Evolutionary conservation across 2,797 vertebrate genomes (phyloP).

Genomic region (Gallinago stenura): DNA sequence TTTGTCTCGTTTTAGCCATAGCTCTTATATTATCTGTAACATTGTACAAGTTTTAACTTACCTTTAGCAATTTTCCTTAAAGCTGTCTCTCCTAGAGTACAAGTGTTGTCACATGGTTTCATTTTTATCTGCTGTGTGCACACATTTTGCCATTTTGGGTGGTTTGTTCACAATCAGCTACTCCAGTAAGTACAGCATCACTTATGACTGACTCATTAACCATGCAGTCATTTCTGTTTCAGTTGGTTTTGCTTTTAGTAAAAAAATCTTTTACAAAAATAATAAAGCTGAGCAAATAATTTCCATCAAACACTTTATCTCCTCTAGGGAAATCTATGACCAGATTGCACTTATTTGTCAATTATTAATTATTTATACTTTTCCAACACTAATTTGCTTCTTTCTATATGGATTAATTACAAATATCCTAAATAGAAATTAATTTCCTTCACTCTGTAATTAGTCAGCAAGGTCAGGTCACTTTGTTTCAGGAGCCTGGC

Average conservation of each 20-base stretch:
- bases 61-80: conserved; percentile 10
- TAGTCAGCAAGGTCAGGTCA: neutral
- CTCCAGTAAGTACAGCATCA: conserved; percentile 26
- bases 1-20: conserved; percentile 45
- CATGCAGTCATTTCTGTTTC: conserved; percentile 48
- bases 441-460: neutral
- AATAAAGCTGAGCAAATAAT: conserved; percentile 46
- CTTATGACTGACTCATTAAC: conserved; percentile 47
- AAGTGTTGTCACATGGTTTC: neutral
- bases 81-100: neutral
- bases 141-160: conserved; percentile 38
- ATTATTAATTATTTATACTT: conserved; percentile 46
- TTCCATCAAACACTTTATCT: conserved; percentile 29
- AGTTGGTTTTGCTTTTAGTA: conserved; percentile 16
- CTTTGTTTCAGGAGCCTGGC: neutral
- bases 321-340: conserved; percentile 1
- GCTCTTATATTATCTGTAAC: conserved; percentile 35
- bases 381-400: neutral
- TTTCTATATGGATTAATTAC: conserved; percentile 31
- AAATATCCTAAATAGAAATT: conserved; percentile 26
- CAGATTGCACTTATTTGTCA: conserved; percentile 33
- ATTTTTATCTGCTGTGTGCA: conserved; percentile 57
- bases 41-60: conserved; percentile 39
- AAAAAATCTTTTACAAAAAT: conserved; percentile 32
- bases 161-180: conserved; percentile 34